Conservation (phyloP, 2,113 vertebrate genomes). For the Psilopsiagon aurifrons region DNA sequence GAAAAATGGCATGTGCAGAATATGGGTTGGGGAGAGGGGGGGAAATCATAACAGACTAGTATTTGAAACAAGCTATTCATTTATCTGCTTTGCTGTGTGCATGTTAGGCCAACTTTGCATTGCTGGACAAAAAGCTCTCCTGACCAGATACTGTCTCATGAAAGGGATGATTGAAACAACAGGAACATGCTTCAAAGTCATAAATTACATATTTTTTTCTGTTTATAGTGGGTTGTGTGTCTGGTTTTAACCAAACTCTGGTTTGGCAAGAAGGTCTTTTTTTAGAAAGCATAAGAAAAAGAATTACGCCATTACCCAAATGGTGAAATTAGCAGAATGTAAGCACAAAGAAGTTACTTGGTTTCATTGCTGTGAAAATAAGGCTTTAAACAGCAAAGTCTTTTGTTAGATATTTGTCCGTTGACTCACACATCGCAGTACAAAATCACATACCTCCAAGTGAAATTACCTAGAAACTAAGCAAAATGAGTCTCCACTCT, state of each 20-base stretch:
- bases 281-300: constrained; percentile 15
- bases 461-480: neutral
- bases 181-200: neutral
- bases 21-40: neutral
- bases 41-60: neutral
- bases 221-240: neutral
- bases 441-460: neutral
- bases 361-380: neutral
- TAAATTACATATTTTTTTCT: neutral
- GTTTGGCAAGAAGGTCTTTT: constrained; percentile 6
- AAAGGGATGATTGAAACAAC: neutral
- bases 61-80: neutral
- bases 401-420: neutral
- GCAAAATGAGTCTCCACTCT: neutral
- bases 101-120: neutral
- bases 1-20: neutral
- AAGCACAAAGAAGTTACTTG: neutral
- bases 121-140: neutral
- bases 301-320: neutral
- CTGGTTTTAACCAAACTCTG: neutral
- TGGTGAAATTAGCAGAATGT: neutral
- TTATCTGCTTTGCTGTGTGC: neutral
- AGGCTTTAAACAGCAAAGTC: neutral
- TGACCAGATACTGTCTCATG: neutral
- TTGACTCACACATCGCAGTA: neutral